These are phyloP conservation scores for Philonicus albiceps DNA, from an alignment of 2,888 invertebrate genomes.

Conservation along the genomic window DNA sequence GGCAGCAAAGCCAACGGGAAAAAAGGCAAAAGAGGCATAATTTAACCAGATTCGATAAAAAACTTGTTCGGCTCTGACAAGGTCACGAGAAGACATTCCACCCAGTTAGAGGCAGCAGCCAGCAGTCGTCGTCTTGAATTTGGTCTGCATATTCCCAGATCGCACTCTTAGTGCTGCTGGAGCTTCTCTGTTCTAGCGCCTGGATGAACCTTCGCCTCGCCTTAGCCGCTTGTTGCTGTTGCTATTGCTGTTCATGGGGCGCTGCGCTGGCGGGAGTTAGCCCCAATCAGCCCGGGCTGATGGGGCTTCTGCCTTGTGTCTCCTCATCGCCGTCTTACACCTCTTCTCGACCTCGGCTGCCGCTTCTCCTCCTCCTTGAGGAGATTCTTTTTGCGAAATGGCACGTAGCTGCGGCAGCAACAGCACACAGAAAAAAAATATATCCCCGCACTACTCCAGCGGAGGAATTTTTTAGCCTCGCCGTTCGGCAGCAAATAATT, in stretches of 20 bases:
- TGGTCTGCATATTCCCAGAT: conserved; percentile 3
- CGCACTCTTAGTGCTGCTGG: not conserved
- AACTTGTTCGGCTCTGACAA: conserved; percentile 43
- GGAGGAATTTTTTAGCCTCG: not conserved
- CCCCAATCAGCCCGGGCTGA: not conserved
- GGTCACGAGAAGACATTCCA: conserved; percentile 46
- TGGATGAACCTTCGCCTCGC: not conserved
- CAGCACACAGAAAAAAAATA: not conserved
- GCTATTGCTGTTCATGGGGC: not conserved
- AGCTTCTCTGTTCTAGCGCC: not conserved
- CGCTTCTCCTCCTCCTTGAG: not conserved
- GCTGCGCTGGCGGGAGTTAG: not conserved
- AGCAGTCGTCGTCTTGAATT: not conserved
- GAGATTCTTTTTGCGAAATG: conserved; percentile 1
- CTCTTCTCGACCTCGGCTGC: not conserved
- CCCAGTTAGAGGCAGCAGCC: conserved; percentile 15
- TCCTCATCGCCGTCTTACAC: not conserved
- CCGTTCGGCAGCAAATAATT: not conserved
- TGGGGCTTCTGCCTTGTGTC: not conserved
- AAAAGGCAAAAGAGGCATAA: conserved; percentile 19
- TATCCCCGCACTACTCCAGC: not conserved
- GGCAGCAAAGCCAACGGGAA: not conserved
- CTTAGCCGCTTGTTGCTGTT: conserved; percentile 15
- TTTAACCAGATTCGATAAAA: conserved; percentile 33
- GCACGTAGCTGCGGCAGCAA: not conserved